Percentiles rank a stretch among this genome's conserved stretches.
Conservation (phyloP, 2,888 invertebrate genomes). For the Lasioglossum leucozonium region DNA sequence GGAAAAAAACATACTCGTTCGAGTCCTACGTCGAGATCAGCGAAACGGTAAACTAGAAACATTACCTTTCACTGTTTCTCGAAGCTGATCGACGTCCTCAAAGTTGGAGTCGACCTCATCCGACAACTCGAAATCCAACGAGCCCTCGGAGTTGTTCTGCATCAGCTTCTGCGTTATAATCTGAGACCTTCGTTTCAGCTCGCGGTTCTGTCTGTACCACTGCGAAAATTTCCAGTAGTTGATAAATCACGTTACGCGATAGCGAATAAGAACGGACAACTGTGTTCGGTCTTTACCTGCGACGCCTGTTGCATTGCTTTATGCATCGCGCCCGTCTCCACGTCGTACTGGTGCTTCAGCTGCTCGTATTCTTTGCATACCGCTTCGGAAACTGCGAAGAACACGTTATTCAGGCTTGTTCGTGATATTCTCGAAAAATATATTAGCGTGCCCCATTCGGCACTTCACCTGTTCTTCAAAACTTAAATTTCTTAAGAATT, state of each 20-base stretch:
- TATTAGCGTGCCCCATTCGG: too few species aligned
- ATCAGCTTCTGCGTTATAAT: constrained; percentile 87
- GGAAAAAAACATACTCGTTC: constrained; percentile 64
- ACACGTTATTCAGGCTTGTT: not conserved
- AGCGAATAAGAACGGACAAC: not conserved
- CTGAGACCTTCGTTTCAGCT: constrained; percentile 89
- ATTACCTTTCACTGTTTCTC: constrained; percentile 87
- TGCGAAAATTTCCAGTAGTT: constrained; percentile 77
- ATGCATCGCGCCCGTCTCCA: constrained; percentile 90
- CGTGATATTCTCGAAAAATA: too few species aligned
- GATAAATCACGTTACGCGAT: not conserved
- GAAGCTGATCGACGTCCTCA: constrained; percentile 88
- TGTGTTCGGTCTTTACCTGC: constrained; percentile 72
- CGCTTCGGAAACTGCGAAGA: constrained; percentile 88
- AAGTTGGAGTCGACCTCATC: constrained; percentile 81
- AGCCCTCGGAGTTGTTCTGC: constrained; percentile 86
- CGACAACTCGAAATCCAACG: constrained; percentile 81
- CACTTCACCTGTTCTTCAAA: too few species aligned
- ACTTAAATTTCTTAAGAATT: too few species aligned
- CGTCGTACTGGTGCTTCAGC: constrained; percentile 90
- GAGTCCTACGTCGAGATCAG: not conserved
- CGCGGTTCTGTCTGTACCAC: constrained; percentile 92
- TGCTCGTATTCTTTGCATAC: constrained; percentile 91
- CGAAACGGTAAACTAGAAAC: not conserved
- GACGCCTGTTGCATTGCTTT: constrained; percentile 89